phyloP scores from a whole-genome alignment of 2,113 vertebrate species.

The Dasyprocta punctata region DNA sequence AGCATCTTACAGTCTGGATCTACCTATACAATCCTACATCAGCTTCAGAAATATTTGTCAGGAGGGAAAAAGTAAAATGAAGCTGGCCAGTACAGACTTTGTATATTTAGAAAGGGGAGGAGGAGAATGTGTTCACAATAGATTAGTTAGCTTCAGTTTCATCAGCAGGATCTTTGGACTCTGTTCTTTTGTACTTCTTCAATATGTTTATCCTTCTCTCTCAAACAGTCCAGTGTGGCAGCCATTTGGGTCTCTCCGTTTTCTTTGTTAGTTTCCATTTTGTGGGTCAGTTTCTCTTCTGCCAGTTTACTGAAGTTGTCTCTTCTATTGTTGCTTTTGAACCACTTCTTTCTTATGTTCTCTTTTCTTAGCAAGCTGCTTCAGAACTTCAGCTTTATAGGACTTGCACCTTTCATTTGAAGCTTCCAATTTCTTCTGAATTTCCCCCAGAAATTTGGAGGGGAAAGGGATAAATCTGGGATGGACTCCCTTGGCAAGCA shows the following conservation, averaged over 20 bases:
- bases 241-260: slow-evolving; percentile 95
- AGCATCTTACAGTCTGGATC: slow-evolving; percentile 86
- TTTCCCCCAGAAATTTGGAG: slow-evolving; percentile 95
- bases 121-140: slow-evolving; percentile 83
- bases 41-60: slow-evolving; percentile 85
- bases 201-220: slow-evolving; percentile 97
- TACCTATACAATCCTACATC: slow-evolving; percentile 89
- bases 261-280: slow-evolving; percentile 98
- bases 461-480: slow-evolving; percentile 92
- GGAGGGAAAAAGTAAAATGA: slow-evolving; percentile 85
- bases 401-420: slow-evolving; percentile 97
- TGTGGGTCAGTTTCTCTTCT: slow-evolving; percentile 95
- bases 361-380: slow-evolving; percentile 95
- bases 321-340: slow-evolving; percentile 94
- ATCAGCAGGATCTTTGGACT: slow-evolving; percentile 91
- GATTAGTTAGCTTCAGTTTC: slow-evolving; percentile 88
- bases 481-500: slow-evolving; percentile 91
- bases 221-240: slow-evolving; percentile 95
- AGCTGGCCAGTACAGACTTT: slow-evolving; percentile 93
- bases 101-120: slow-evolving; percentile 88
- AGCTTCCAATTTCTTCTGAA: slow-evolving; percentile 95
- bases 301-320: slow-evolving; percentile 96
- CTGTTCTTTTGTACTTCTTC: slow-evolving; percentile 95
- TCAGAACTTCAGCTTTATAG: slow-evolving; percentile 94
- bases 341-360: slow-evolving; percentile 97